Conservation (phyloP, 2,888 invertebrate species). For the Drosophila paramelanica region DNA sequence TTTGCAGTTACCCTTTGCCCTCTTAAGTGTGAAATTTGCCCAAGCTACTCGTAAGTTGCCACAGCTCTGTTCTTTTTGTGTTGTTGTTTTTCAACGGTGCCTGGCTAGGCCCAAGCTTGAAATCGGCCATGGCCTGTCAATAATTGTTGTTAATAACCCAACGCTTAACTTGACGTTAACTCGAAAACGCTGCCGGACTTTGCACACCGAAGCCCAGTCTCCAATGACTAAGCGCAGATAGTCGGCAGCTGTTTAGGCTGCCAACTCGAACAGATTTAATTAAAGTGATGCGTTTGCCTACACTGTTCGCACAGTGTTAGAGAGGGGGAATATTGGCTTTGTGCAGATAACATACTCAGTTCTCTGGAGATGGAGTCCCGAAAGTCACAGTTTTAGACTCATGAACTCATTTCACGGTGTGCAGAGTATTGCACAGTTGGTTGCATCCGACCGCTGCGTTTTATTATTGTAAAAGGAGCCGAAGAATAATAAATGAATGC, state of each 20-base stretch:
- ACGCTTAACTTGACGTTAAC: conserved; percentile 66
- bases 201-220: background rate
- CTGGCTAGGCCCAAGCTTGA: conserved; percentile 8
- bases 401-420: no score
- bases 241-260: conserved; percentile 17
- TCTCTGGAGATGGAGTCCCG: no score
- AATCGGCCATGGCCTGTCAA: conserved; percentile 48
- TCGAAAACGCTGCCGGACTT: conserved; percentile 47
- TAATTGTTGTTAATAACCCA: conserved; percentile 74
- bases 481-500: no score
- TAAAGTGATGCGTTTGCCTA: conserved; percentile 42
- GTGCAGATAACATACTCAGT: no score
- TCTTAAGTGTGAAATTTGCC: conserved; percentile 78
- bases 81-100: background rate
- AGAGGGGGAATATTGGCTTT: background rate
- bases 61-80: background rate
- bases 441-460: no score
- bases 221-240: conserved; percentile 7
- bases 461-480: no score
- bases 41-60: conserved; percentile 26
- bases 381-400: no score
- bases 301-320: background rate
- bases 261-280: conserved; percentile 61
- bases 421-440: no score
- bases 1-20: conserved; percentile 76